Conservation (phyloP, 1,140 invertebrate genomes). For the Dufourea novaeangliae region DNA sequence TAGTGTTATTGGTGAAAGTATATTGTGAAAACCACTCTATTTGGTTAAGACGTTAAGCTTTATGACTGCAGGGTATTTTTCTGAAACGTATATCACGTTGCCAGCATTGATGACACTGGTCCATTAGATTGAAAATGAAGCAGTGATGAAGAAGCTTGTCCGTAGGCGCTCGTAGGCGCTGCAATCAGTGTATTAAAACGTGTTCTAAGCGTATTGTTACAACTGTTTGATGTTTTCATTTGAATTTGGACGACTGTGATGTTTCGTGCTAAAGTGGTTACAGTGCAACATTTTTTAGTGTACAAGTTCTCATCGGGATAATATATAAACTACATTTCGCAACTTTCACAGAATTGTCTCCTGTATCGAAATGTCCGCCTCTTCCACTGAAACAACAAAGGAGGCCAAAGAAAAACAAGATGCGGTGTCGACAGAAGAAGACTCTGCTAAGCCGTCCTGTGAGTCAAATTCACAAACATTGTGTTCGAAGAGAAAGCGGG, state of each 20-base stretch:
- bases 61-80: constrained; percentile 15
- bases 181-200: background rate
- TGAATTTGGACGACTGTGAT: constrained; percentile 1
- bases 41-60: too few species aligned
- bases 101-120: constrained; percentile 9
- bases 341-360: background rate
- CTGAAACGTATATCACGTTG: constrained; percentile 5
- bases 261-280: background rate
- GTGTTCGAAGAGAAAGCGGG: background rate
- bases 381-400: constrained; percentile 11
- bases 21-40: too few species aligned
- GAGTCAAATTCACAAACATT: background rate
- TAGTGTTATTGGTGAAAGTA: background rate
- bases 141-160: too few species aligned
- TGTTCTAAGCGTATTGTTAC: background rate
- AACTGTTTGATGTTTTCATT: constrained; percentile 20
- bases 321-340: background rate
- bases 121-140: background rate
- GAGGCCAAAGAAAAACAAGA: constrained; percentile 21
- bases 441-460: background rate
- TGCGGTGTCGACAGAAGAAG: background rate
- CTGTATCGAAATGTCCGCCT: constrained; percentile 42
- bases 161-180: too few species aligned
- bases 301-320: background rate
- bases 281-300: background rate